These are phyloP conservation scores for Ricordea florida DNA, from an alignment of 92 coral and sea anemone genomes.

Conservation along the genomic window DNA sequence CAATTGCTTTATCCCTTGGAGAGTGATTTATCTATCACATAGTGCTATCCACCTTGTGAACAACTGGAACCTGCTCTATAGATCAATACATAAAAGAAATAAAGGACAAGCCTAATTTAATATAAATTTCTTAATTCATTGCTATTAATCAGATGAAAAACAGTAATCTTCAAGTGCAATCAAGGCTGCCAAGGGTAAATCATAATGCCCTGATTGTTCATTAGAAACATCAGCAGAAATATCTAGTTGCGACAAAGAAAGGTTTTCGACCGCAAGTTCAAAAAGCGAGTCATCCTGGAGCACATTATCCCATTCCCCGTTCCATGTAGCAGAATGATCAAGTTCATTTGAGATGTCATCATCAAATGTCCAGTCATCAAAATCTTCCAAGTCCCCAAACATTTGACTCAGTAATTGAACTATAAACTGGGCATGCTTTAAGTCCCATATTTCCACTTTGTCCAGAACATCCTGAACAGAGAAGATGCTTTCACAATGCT, in stretches of 20 bases:
- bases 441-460: too few relatives aligned
- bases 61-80: too few relatives aligned
- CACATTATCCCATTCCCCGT: constrained; percentile 19
- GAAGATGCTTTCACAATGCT: constrained; percentile 29
- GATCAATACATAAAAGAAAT: too few relatives aligned
- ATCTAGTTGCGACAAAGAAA: background rate
- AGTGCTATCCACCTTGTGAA: too few relatives aligned
- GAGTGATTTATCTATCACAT: too few relatives aligned
- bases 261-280: constrained; percentile 33
- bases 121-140: too few relatives aligned
- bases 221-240: background rate
- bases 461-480: constrained; percentile 18
- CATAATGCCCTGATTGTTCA: background rate
- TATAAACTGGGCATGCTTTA: constrained; percentile 39
- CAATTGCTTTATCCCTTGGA: too few relatives aligned
- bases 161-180: background rate
- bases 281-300: constrained; percentile 30
- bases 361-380: background rate
- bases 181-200: background rate
- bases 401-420: constrained; percentile 19
- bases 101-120: too few relatives aligned
- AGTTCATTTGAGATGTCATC: background rate
- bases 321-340: background rate
- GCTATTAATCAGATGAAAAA: too few relatives aligned
- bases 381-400: constrained; percentile 23